phyloP scores from a whole-genome alignment of 2,113 vertebrate genomes.

The Notothenia rossii region DNA sequence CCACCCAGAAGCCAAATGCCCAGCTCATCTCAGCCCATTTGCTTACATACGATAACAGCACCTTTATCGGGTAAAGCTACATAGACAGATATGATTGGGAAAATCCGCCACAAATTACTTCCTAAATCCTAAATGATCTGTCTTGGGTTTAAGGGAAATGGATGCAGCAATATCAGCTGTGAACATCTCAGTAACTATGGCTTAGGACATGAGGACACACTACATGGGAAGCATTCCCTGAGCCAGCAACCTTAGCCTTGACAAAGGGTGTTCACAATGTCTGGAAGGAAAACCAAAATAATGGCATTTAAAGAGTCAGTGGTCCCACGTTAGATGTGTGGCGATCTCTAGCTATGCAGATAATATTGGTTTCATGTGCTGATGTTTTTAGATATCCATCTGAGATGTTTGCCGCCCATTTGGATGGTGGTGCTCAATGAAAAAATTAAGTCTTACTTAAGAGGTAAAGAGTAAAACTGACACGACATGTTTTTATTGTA shows the following conservation, averaged over 20 bases:
- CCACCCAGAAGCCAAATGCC: conserved; percentile 16
- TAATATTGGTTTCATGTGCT: neutral
- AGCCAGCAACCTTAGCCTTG: neutral
- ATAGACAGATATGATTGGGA: neutral
- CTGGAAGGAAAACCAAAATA: neutral
- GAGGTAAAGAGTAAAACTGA: too few relatives aligned
- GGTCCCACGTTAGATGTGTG: neutral
- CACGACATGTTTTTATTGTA: too few relatives aligned
- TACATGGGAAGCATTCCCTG: neutral
- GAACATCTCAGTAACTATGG: conserved; percentile 30
- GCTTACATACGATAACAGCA: conserved; percentile 18
- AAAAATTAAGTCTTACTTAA: neutral
- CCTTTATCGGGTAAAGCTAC: neutral
- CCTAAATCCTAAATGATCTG: conserved; percentile 25
- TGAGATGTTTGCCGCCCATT: neutral
- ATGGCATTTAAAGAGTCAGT: neutral
- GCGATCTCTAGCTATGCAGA: neutral
- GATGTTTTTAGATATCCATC: neutral
- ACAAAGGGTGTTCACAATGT: neutral
- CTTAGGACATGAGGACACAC: neutral
- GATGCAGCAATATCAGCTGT: conserved; percentile 9
- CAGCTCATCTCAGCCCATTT: conserved; percentile 42
- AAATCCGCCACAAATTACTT: conserved; percentile 42
- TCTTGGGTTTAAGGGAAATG: neutral
- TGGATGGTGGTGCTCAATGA: neutral